Evolutionary conservation across 2,888 invertebrate species (phyloP).

Genomic region (Slavum lentiscoides): DNA sequence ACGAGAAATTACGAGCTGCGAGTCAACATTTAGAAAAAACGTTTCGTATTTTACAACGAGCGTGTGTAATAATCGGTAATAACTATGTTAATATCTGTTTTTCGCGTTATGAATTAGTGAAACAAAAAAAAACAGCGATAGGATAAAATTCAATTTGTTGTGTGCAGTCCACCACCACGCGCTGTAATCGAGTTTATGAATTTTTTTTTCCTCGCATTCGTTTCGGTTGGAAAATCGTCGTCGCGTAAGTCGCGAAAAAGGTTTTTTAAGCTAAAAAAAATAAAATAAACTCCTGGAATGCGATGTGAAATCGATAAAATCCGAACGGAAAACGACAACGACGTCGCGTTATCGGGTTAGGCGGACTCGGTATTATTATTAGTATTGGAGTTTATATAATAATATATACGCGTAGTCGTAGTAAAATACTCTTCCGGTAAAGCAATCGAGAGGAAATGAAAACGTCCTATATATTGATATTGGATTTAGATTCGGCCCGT

Average conservation of each 20-base stretch:
- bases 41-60: too few relatives aligned
- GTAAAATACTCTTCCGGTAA: constrained; percentile 29
- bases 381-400: too few relatives aligned
- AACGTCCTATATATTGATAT: constrained; percentile 30
- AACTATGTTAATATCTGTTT: too few relatives aligned
- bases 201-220: background rate
- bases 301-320: constrained; percentile 40
- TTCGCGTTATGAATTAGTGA: too few relatives aligned
- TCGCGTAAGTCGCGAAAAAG: background rate
- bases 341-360: constrained; percentile 25
- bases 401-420: background rate
- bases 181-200: background rate
- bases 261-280: background rate
- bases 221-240: constrained; percentile 3
- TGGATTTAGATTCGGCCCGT: constrained; percentile 29
- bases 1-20: too few relatives aligned
- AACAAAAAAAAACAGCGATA: too few relatives aligned
- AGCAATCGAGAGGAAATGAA: constrained; percentile 38
- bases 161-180: too few relatives aligned
- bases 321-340: constrained; percentile 34
- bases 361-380: background rate
- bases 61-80: too few relatives aligned
- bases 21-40: too few relatives aligned
- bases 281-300: constrained; percentile 15
- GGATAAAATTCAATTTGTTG: too few relatives aligned